Evolutionary conservation across 2,888 invertebrate genomes (phyloP), one percentile per base, ranked within the genome.

Genomic region (Plusia festucae): DNA sequence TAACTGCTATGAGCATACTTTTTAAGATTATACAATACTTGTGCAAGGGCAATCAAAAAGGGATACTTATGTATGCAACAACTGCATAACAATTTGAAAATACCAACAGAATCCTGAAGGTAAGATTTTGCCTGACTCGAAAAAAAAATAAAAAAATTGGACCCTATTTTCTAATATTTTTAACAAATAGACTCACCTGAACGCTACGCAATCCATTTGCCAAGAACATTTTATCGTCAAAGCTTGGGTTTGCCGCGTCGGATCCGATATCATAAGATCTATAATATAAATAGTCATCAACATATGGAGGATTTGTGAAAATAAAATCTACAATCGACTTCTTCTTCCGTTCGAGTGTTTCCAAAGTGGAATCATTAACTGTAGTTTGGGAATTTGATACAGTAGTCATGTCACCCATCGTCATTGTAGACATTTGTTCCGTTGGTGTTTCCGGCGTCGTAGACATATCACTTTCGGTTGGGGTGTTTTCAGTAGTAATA

Each of bases 271-370:
- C 90, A 73, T 90, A 93, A 1, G 94, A 90, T 79, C 91, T 88
- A 76, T 93, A 93, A 58, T 90, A 82, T 34, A 89, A 81, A 68
- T 91, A 91, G 73, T 93, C 93, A 20, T 93, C 90, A 27, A 89
- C 76, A 68, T 92, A 92, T 0, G 93, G 91, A 3, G 92, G 93
- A 78, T 89, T 90, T 22, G 90, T 92, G 58, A 88, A 93, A 71
- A 94, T 86, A 59, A 93, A 95, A 78, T 94, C 93, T 7, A 91
- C 90, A 27, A 93, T 85, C 1, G 95, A 94, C 79, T 89, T 94
- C 70, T 95, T 95, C 53, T 88, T 87, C 59, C 94, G 83, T 69
- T 91, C 83, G 2, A 93, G 85, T 1, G 91, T 93, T 83, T 93
- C 93, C 79, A 92, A 73, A 2, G 83, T 81, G 5, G 90, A 83